These are phyloP conservation scores for Brachynemurus nebulosus DNA, from an alignment of 2,888 invertebrate genomes.

Conservation along the genomic window DNA sequence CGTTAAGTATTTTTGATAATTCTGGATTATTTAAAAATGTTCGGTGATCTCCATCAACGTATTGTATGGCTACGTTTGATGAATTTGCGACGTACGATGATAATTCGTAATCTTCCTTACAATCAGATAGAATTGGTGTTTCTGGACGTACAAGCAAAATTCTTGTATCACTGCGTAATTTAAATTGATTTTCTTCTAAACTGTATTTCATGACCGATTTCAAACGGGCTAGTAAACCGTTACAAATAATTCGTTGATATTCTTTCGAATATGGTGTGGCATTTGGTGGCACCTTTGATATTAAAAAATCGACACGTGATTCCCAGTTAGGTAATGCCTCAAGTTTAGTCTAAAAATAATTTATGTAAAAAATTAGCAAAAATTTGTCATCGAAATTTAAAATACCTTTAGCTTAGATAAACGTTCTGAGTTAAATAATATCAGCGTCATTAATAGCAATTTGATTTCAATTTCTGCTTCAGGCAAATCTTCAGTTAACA, in stretches of 20 bases:
- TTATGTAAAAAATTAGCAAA: too few relatives aligned
- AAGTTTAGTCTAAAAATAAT: conserved; percentile 31
- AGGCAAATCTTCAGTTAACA: background rate
- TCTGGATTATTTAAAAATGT: background rate
- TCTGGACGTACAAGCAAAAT: background rate
- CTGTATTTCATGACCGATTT: background rate
- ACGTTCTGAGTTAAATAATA: background rate
- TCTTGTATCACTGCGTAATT: background rate
- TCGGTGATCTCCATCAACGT: background rate
- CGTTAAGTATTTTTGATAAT: background rate
- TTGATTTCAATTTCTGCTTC: background rate
- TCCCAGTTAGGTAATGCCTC: conserved; percentile 39
- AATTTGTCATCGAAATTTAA: too few relatives aligned
- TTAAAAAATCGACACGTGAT: conserved; percentile 38
- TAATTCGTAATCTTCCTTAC: background rate
- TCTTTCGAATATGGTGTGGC: background rate
- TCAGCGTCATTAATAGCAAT: background rate
- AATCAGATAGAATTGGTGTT: background rate
- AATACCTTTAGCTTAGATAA: too few relatives aligned
- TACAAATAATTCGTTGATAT: background rate
- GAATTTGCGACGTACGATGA: background rate
- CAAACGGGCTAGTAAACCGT: background rate
- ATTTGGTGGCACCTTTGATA: conserved; percentile 30
- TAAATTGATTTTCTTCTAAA: background rate
- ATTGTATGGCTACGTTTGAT: background rate